These are phyloP conservation scores for Pluvialis apricaria DNA, from an alignment of 2,113 vertebrate species.

Conservation along the genomic window DNA sequence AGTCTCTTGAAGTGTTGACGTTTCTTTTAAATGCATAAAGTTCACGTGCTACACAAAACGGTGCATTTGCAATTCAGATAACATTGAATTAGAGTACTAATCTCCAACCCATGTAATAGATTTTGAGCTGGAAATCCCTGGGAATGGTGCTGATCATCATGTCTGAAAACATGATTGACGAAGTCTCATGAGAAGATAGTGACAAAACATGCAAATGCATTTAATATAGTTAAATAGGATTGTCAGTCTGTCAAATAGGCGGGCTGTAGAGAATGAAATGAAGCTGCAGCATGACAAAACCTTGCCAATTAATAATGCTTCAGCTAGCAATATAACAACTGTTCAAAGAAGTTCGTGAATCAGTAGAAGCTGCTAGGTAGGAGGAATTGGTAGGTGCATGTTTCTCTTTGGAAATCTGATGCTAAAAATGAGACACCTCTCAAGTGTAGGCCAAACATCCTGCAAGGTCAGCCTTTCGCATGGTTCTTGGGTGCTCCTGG, in stretches of 20 bases:
- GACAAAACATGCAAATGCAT: conserved; percentile 2
- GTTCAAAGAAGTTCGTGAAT: background rate
- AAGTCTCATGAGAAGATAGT: background rate
- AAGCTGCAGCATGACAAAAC: background rate
- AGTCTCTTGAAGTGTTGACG: conserved; percentile 24
- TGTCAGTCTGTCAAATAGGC: conserved; percentile 8
- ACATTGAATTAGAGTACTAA: background rate
- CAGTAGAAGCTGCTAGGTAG: background rate
- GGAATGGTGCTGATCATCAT: background rate
- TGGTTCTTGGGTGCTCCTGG: background rate
- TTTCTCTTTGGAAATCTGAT: background rate
- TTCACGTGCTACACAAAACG: background rate
- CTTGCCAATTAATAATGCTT: background rate
- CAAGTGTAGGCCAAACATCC: background rate
- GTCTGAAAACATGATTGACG: background rate
- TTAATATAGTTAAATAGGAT: background rate
- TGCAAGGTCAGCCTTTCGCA: background rate
- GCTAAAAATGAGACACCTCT: background rate
- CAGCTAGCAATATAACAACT: background rate
- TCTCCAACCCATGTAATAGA: background rate
- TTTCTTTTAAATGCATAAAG: conserved; percentile 18
- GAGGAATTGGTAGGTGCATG: background rate
- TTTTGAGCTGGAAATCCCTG: conserved; percentile 38
- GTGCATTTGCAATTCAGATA: conserved; percentile 41
- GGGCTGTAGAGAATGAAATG: background rate